Evolutionary conservation across 2,113 vertebrate genomes (phyloP).

Genomic region (Lycaon pictus): DNA sequence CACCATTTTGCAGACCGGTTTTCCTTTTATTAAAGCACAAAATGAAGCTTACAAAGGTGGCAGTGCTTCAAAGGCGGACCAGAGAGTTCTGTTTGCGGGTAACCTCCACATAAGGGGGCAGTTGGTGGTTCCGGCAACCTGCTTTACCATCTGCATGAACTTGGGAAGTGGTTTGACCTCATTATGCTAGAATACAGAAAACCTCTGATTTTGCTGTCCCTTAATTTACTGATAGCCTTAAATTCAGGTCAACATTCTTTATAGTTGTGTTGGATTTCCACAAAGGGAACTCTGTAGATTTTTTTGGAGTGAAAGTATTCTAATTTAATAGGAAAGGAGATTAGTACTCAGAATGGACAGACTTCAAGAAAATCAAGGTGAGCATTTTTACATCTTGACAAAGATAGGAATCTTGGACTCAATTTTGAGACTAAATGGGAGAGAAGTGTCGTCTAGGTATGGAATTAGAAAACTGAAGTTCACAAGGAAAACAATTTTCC

Average conservation of each 20-base stretch:
- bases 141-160: neutral
- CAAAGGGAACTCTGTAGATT: neutral
- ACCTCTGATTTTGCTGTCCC: neutral
- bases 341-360: neutral
- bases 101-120: neutral
- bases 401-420: neutral
- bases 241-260: neutral
- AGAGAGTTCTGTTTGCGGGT: neutral
- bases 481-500: neutral
- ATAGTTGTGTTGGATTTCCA: neutral
- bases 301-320: slow-evolving; percentile 1
- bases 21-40: slow-evolving; percentile 42
- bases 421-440: neutral
- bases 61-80: neutral
- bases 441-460: neutral
- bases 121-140: neutral
- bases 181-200: neutral
- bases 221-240: neutral
- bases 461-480: neutral
- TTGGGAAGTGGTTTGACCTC: neutral
- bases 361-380: neutral
- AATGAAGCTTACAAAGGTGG: neutral
- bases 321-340: neutral
- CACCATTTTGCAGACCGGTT: slow-evolving; percentile 46
- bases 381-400: neutral